These are phyloP conservation scores for Ochropacha duplaris DNA, from an alignment of 2,888 invertebrate genomes.

Conservation along the genomic window DNA sequence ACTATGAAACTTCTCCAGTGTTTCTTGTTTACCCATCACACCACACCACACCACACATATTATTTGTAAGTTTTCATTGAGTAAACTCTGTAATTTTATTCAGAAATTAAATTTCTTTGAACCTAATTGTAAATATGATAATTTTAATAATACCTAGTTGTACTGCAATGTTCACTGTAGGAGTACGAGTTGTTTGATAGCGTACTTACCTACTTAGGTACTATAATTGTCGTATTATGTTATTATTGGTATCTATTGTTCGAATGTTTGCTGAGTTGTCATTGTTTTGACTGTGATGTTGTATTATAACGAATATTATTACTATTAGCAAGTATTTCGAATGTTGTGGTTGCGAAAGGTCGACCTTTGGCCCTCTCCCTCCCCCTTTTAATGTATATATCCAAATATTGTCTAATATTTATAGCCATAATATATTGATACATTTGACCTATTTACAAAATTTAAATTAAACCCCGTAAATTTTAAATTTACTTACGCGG, in stretches of 20 bases:
- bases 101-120: no score
- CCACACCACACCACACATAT: neutral
- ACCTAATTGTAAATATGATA: neutral
- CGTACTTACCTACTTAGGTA: no score
- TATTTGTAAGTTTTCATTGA: no score
- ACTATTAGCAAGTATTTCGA: neutral
- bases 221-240: neutral
- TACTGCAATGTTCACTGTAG: neutral
- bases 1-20: no score
- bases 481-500: conserved; percentile 17
- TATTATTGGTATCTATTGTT: no score
- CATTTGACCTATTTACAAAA: neutral
- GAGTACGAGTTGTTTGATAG: no score
- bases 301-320: conserved; percentile 17
- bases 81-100: no score
- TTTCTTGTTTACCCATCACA: neutral
- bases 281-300: conserved; percentile 26
- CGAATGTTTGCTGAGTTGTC: conserved; percentile 12
- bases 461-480: conserved; percentile 11
- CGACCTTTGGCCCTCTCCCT: neutral
- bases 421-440: neutral
- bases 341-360: neutral
- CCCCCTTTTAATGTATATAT: neutral
- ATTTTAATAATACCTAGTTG: neutral
- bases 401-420: neutral